Evolutionary conservation across 2,888 invertebrate species (phyloP).

Genomic region (Margaritifera margaritifera): DNA sequence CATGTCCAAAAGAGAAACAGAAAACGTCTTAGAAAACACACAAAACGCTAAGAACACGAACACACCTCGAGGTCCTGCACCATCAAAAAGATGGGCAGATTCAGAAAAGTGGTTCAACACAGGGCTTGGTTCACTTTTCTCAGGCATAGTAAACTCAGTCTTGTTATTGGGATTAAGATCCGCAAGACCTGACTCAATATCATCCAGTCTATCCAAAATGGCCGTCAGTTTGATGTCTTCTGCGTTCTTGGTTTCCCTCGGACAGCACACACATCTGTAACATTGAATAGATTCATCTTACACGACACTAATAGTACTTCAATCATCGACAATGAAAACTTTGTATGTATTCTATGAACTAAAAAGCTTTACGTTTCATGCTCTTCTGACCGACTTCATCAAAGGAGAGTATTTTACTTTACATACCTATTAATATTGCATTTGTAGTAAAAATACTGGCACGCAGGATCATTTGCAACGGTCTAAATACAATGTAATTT

Average conservation of each 20-base stretch:
- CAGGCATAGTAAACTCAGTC: constrained; percentile 11
- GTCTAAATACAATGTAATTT: background rate
- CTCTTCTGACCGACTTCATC: background rate
- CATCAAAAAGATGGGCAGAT: constrained; percentile 39
- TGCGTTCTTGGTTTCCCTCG: constrained; percentile 29
- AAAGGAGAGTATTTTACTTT: no score
- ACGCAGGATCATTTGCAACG: background rate
- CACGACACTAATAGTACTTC: no score
- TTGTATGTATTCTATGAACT: no score
- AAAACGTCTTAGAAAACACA: no score
- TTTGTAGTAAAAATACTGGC: no score
- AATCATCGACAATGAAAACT: background rate
- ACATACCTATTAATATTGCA: no score
- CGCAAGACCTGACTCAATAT: constrained; percentile 44
- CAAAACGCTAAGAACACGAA: background rate
- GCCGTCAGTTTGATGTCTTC: constrained; percentile 50
- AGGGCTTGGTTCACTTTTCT: constrained; percentile 12
- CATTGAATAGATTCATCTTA: background rate
- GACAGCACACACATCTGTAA: constrained; percentile 55
- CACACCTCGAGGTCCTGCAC: constrained; percentile 36
- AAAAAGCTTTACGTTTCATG: background rate
- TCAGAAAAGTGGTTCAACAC: constrained; percentile 33
- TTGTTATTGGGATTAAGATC: constrained; percentile 21
- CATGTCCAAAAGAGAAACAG: no score
- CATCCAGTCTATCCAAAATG: constrained; percentile 51